Conservation (phyloP, 2,797 vertebrate species). For the Spinus pinus region DNA sequence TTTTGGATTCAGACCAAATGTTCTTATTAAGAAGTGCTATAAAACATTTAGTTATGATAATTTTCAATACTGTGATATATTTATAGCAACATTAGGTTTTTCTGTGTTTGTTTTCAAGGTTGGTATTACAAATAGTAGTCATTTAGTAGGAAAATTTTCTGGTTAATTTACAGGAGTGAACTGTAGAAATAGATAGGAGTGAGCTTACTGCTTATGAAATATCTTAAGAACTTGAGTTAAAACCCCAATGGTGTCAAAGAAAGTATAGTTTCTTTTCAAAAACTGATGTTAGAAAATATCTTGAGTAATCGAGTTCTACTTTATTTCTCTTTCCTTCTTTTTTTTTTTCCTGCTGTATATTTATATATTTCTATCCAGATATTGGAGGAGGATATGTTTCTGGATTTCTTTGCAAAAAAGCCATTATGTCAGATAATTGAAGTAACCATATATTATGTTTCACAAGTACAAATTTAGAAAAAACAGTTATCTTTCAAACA, state of each 20-base stretch:
- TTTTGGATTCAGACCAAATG: neutral
- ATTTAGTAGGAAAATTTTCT: neutral
- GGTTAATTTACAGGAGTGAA: neutral
- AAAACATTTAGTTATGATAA: neutral
- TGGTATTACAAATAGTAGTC: conserved; percentile 37
- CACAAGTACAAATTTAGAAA: conserved; percentile 21
- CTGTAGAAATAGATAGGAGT: neutral
- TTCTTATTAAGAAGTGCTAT: neutral
- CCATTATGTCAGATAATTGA: conserved; percentile 35
- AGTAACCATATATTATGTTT: neutral
- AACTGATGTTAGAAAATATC: conserved; percentile 1
- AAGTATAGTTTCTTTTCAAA: conserved; percentile 38
- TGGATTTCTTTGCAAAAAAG: conserved; percentile 40
- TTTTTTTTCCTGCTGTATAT: conserved; percentile 69
- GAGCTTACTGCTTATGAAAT: neutral
- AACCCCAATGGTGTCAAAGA: neutral
- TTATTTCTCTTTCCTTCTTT: conserved; percentile 40
- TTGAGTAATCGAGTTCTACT: neutral
- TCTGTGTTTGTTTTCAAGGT: conserved; percentile 10
- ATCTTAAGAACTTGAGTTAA: neutral
- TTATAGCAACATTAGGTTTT: neutral
- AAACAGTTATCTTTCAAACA: neutral
- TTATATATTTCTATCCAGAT: neutral
- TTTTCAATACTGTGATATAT: conserved; percentile 4
- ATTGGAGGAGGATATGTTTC: neutral